Evolutionary conservation across 2,888 invertebrate species (phyloP), one percentile per base, ranked within the genome.

Genomic region (Hydroisotoma schaefferi): DNA sequence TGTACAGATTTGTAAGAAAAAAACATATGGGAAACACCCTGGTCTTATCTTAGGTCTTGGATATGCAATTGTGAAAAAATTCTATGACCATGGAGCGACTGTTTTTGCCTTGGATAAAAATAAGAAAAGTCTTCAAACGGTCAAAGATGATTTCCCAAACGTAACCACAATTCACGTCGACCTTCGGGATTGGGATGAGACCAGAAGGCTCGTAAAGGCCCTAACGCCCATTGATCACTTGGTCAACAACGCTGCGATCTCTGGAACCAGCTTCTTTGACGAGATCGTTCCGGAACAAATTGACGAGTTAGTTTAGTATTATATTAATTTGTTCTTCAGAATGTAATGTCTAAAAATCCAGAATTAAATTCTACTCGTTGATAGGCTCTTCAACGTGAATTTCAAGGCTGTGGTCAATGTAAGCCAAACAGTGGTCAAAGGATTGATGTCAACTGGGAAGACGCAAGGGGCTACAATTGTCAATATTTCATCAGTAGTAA

Each of bases 181-280:
- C 76, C 75, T 94, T 33, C 77, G 79, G 8, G 81, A 91, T 75
- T 94, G 93, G 92, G 79, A 85, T 2, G 81, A 81, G 63, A 87
- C 91, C 1, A 81, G 84, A 61, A 76, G 80, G 61, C 82, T 79
- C 0, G 74, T 89, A 0, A 79, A 81, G 69, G 79, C 84, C 37
- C 80, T 87, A 25, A 84, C 84, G 1, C 80, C 80, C 61, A 82
- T 94, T 69, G 88, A 94, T 77, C 82, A 90, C 12, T 77, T 94
- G 33, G 91, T 94, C 0, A 94, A 94, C 74, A 94, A 94, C 81
- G 94, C 94, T 2, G 94, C 86, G 1, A 77, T 88, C 25, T 86
- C 86, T 2, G 76, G 81, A 44, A 81, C 88, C 37, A 84, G 84
- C 67, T 83, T 88, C 0, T 87, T 94, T 73, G 77, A 85, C 1